These are phyloP conservation scores for Morpho helenor DNA, from an alignment of 2,888 invertebrate genomes.

Conservation along the genomic window DNA sequence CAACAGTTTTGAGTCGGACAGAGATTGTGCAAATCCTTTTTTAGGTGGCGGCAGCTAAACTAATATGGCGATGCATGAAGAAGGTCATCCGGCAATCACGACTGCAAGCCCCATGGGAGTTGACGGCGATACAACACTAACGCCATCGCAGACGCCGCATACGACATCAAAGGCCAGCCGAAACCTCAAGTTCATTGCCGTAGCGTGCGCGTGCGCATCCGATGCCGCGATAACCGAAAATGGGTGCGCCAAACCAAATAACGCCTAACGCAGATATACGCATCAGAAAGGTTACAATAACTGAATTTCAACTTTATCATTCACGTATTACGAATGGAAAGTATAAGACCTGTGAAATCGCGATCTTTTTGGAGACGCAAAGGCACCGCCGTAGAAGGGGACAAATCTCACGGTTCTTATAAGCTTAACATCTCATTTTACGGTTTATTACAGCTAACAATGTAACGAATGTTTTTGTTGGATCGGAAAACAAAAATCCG, in stretches of 20 bases:
- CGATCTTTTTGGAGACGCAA: slow-evolving; percentile 16
- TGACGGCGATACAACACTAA: slow-evolving; percentile 20
- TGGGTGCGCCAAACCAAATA: slow-evolving; percentile 35
- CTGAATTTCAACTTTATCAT: slow-evolving; percentile 10
- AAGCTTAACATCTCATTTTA: slow-evolving; percentile 21
- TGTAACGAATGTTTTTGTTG: slow-evolving; percentile 5
- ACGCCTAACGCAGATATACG: slow-evolving; percentile 18
- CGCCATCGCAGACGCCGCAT: slow-evolving; percentile 15
- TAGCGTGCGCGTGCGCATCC: slow-evolving; percentile 36
- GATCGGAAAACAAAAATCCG: not conserved
- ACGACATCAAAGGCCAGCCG: slow-evolving; percentile 34
- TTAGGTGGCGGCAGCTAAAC: not conserved
- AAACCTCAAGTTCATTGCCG: slow-evolving; percentile 58
- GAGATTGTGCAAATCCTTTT: not conserved
- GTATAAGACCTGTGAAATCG: not conserved
- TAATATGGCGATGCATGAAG: not conserved
- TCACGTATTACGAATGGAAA: not conserved
- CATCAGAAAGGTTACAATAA: slow-evolving; percentile 4
- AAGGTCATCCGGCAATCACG: slow-evolving; percentile 7
- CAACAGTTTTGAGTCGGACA: too few species aligned
- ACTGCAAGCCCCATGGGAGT: slow-evolving; percentile 18
- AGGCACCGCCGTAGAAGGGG: slow-evolving; percentile 23
- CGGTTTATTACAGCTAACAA: slow-evolving; percentile 15
- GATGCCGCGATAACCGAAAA: slow-evolving; percentile 51
- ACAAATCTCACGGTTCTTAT: slow-evolving; percentile 20